Conservation (phyloP, 2,888 invertebrate species). For the Balanococcus diminutus region DNA sequence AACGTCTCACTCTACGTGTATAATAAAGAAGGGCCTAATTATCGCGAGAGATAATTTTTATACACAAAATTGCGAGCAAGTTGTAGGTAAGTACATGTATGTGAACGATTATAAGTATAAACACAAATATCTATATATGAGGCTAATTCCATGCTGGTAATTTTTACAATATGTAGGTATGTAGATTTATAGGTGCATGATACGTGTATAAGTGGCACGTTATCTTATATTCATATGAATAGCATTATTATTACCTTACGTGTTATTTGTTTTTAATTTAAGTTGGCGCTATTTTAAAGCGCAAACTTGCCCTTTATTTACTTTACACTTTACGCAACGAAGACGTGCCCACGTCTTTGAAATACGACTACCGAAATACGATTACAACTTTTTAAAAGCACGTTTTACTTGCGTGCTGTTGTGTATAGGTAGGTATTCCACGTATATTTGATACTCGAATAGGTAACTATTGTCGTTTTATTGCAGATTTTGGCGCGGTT, state of each 20-base stretch:
- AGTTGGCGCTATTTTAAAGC: not conserved
- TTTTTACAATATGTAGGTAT: not conserved
- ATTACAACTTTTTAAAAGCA: not conserved
- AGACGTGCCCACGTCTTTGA: constrained; percentile 11
- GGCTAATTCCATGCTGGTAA: not conserved
- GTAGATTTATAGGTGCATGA: not conserved
- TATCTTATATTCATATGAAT: constrained; percentile 37
- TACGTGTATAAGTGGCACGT: not conserved
- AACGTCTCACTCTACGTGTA: not conserved
- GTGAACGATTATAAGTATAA: not conserved
- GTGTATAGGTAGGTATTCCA: not conserved
- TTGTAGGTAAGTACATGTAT: not conserved
- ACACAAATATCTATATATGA: not conserved
- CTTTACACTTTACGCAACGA: not conserved
- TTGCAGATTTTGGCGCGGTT: not conserved
- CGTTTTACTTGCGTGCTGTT: not conserved
- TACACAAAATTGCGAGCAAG: not conserved
- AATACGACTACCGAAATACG: constrained; percentile 16
- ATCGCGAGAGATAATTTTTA: not conserved
- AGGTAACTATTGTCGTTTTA: not conserved
- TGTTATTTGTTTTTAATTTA: constrained; percentile 17
- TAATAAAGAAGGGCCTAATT: not conserved
- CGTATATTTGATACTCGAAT: not conserved
- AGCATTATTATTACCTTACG: not conserved
- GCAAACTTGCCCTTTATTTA: not conserved